A percentile compares a stretch with the other conserved stretches of the same genome.
Conservation (phyloP, 2,888 invertebrate genomes). For the Oligia strigilis region DNA sequence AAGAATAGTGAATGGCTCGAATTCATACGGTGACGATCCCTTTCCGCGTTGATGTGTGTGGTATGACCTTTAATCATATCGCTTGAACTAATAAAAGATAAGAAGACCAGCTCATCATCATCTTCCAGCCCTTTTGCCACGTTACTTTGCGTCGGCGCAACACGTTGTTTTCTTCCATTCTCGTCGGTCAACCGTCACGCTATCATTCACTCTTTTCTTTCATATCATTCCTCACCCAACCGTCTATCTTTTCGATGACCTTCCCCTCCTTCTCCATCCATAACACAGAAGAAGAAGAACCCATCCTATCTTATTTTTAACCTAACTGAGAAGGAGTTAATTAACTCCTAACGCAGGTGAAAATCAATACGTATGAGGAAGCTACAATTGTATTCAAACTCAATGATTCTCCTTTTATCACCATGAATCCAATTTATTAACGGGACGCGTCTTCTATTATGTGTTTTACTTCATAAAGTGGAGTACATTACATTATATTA, state of each 20-base stretch:
- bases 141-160: background rate
- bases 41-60: too few relatives aligned
- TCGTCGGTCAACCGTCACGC: background rate
- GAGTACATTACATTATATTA: conserved; percentile 35
- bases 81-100: background rate
- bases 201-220: background rate
- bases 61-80: too few relatives aligned
- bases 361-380: conserved; percentile 29
- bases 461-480: conserved; percentile 33
- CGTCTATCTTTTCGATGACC: background rate
- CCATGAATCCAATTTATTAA: conserved; percentile 51
- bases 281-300: background rate
- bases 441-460: conserved; percentile 47
- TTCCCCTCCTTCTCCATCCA: background rate
- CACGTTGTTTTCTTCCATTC: background rate
- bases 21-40: too few relatives aligned
- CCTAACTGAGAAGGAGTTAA: conserved; percentile 6
- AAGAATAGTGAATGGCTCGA: too few relatives aligned
- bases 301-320: background rate
- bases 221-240: background rate
- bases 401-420: conserved; percentile 33
- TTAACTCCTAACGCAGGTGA: background rate
- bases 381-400: conserved; percentile 39
- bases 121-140: background rate
- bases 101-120: background rate